Conservation (phyloP, 2,113 vertebrate genomes). For the Perognathus longimembris region DNA sequence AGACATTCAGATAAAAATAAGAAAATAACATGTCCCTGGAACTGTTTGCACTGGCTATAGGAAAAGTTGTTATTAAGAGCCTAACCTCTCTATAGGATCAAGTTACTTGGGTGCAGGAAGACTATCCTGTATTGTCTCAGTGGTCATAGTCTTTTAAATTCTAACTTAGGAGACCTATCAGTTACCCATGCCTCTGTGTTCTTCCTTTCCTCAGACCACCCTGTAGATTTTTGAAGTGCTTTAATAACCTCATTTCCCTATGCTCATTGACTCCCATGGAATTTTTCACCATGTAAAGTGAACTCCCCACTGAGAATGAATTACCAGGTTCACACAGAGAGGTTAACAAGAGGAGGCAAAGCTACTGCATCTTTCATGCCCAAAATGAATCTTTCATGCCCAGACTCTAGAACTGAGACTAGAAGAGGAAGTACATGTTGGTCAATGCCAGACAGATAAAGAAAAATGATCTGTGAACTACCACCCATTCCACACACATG, state of each 20-base stretch:
- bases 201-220: neutral
- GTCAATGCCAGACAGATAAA: constrained; percentile 37
- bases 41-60: neutral
- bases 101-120: neutral
- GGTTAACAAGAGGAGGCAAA: constrained; percentile 57
- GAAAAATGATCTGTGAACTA: constrained; percentile 69
- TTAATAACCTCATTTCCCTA: constrained; percentile 43
- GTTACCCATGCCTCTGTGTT: neutral
- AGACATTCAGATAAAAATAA: neutral
- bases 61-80: neutral
- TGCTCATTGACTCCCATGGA: constrained; percentile 46
- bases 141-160: neutral
- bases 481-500: no score
- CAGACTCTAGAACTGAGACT: constrained; percentile 72
- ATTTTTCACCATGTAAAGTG: neutral
- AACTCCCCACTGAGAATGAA: constrained; percentile 48
- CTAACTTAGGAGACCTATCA: constrained; percentile 39
- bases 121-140: neutral
- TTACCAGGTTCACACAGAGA: constrained; percentile 52
- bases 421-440: neutral
- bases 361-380: constrained; percentile 19
- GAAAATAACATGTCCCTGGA: neutral
- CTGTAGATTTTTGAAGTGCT: constrained; percentile 47
- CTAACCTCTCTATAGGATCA: neutral
- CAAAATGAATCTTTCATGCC: constrained; percentile 13